Base-by-base conservation (phyloP, 2,113 vertebrate species). In the Labrus mixtus region DNA sequence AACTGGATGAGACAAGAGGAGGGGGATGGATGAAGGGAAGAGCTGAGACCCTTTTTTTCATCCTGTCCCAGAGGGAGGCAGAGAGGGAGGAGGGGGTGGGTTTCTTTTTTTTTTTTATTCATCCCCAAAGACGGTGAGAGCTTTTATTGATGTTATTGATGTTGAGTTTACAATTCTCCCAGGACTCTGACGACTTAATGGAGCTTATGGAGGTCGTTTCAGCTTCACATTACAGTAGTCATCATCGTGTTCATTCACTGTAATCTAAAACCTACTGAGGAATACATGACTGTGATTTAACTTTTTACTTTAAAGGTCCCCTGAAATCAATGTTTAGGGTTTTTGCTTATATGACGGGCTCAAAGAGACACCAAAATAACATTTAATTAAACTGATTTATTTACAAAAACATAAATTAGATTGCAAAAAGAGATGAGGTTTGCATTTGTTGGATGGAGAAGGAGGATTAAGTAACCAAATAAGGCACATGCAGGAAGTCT, bases 111-210 rank as follows among this genome's bases (percentile, higher is more conserved):
- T 36, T 25, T 45, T 55, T 7, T 19, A 70, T 67, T 37, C 3
- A 41, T 76, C 51, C 64, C 53, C n/a, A 61, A 70, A 70, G 72
- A 57, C 50, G 17, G 17, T 50, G n/a, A 33, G 67, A 69, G 65
- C 60, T 50, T 75, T 53, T 78, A 66, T 65, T 86, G 73, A 39
- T 37, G 66, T 70, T 68, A 76, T 72, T 82, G 83, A 88, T 73
- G 48, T 37, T 72, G 50, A 72, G 13, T 71, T 78, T 72, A 4
- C 11, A 41, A 50, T 78, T 71, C 73, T 20, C 72, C 16, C 7
- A 65, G 80, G 75, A 48, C 1, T 1, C 43, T 45, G 73, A 37
- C 39, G 39, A 10, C 12, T 54, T 79, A 67, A 82, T 73, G 57
- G 63, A 25, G 22, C 13, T 10, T 66, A 29, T 50, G 68, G 61